Evolutionary conservation across 2,888 invertebrate species (phyloP), one percentile per base, ranked within the genome.

Genomic region (Clitarchus hookeri): DNA sequence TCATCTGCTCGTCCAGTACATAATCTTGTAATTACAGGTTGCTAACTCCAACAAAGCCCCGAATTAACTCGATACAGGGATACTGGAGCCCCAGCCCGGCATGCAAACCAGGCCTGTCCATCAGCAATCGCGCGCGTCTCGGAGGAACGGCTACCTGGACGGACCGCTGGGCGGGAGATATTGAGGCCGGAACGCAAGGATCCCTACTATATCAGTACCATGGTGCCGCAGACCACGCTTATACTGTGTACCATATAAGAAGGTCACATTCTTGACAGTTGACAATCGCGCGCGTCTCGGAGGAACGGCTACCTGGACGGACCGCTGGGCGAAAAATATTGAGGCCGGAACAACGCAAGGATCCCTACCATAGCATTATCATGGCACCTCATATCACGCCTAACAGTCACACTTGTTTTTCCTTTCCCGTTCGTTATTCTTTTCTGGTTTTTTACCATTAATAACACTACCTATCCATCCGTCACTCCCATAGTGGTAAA

Each of bases 1-100:
- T 82, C 82, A 36, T 82, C 82, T 82, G 82, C 82, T 82, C 36
- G 65, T 23, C 82, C 82, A 82, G 82, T 82, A 65, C 65, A n/a
- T 65, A 82, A 82, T 82, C 82, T 27, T 82, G 82, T 82, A 82
- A 82, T 82, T 82, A 82, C 82, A 82, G 82, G 82, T 82, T 82
- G 82, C 82, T 82, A 82, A 82, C 82, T 82, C 44, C 82, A 36
- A 82, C 82, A 36, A 82, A 82, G 27, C 82, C 82, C 82, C 13
- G 82, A 82, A 82, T 82, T 82, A 82, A 82, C 82, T 36, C 36
- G 82, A 79, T 79, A 79, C 79, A 79, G 79, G n/a, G 27, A 6
- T 19, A 79, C 13, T 12, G 12, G 13, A 36, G 82, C 16, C 16
- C 13, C 19, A 3, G 36, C 16, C 82, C 26, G 1, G 82, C 36